Evolutionary conservation across 2,888 invertebrate species (phyloP), one percentile per base, ranked within the genome.

Genomic region (Aproaerema taeniolella): DNA sequence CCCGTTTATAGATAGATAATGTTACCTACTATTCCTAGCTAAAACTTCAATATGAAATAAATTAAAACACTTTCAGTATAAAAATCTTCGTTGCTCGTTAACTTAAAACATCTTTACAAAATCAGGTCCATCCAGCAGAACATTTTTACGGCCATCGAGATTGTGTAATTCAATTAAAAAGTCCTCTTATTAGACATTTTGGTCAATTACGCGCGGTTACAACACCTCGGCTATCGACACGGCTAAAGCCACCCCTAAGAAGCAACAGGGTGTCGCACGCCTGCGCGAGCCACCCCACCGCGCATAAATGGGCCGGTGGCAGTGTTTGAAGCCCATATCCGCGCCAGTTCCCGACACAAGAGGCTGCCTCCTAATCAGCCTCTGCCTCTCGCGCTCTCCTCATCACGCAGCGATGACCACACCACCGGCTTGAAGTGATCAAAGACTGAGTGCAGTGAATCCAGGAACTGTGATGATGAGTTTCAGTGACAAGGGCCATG

Each of bases 181-280:
- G n/a, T n/a, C n/a, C n/a, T n/a, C n/a, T n/a, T n/a, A n/a, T n/a
- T n/a, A n/a, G n/a, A n/a, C n/a, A n/a, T n/a, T n/a, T n/a, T n/a
- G n/a, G n/a, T n/a, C n/a, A n/a, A n/a, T n/a, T n/a, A n/a, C n/a
- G n/a, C n/a, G n/a, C n/a, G n/a, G n/a, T n/a, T n/a, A n/a, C n/a
- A n/a, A n/a, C n/a, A n/a, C n/a, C n/a, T n/a, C n/a, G n/a, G n/a
- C n/a, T n/a, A n/a, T n/a, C n/a, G n/a, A n/a, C n/a, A n/a, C n/a
- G n/a, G n/a, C n/a, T n/a, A n/a, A n/a, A n/a, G n/a, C 20, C 20
- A 20, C 8, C 8, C 20, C 76, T 70, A 67, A 45, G 83, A 83
- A 82, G 85, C 85, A 85, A 85, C 85, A 85, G 85, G 85, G 85
- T 85, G 78, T 74, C 68, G 71, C 73, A 83, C 85, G 85, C 85